Evolutionary conservation across 2,797 vertebrate species (phyloP).

Genomic region (Fistularia commersonii): DNA sequence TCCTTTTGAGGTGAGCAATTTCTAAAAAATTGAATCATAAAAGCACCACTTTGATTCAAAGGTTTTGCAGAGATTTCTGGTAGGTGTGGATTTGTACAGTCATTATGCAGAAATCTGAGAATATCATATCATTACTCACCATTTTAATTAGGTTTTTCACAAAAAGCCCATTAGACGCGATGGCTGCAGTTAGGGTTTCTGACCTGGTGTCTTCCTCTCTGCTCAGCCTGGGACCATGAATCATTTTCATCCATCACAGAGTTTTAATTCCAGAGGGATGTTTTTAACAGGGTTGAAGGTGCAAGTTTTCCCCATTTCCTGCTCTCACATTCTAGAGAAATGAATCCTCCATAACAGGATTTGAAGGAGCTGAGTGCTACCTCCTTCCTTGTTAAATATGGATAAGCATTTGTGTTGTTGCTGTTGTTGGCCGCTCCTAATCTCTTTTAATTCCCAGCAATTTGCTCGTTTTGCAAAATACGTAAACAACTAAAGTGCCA

Average conservation of each 20-base stretch:
- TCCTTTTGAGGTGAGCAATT: no score
- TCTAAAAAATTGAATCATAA: no score
- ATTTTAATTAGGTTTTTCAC: constrained; percentile 45
- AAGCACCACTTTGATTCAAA: not conserved
- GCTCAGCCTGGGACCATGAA: constrained; percentile 1
- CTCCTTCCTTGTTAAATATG: constrained; percentile 17
- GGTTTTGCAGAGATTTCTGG: not conserved
- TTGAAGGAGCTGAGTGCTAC: constrained; percentile 26
- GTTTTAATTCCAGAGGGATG: constrained; percentile 1
- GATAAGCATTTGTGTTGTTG: constrained; percentile 5
- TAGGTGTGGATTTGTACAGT: constrained; percentile 9
- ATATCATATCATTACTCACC: constrained; percentile 35
- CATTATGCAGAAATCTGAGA: constrained; percentile 29
- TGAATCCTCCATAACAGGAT: constrained; percentile 24
- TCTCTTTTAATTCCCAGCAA: constrained; percentile 43
- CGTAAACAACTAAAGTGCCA: constrained; percentile 12
- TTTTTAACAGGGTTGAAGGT: constrained; percentile 6
- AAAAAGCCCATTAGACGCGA: constrained; percentile 46
- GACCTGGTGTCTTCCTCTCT: constrained; percentile 13
- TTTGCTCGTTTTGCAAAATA: constrained; percentile 30
- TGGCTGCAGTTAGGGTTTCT: constrained; percentile 13
- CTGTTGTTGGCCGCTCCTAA: constrained; percentile 30
- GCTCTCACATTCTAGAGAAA: constrained; percentile 12
- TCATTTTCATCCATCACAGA: not conserved
- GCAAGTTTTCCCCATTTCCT: constrained; percentile 8